Conservation (phyloP, 2,888 invertebrate genomes). For the Cheilosia vulpina region DNA sequence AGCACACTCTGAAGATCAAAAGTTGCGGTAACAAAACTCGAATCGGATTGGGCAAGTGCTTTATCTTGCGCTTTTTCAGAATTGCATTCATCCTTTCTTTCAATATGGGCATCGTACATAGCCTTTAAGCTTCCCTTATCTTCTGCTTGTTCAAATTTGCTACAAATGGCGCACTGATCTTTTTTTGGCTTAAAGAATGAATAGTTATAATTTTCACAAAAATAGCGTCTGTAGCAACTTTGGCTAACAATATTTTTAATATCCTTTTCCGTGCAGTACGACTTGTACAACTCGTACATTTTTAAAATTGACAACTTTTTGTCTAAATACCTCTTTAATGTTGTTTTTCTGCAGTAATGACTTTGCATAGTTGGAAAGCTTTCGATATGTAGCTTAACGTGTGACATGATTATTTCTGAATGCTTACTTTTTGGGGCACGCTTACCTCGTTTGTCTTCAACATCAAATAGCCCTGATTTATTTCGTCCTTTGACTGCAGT, state of each 20-base stretch:
- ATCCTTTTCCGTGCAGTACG: background rate
- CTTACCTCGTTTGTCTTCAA: background rate
- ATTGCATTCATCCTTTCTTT: background rate
- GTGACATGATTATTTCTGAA: background rate
- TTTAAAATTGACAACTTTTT: background rate
- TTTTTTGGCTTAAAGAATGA: background rate
- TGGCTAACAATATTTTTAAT: background rate
- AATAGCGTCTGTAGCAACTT: background rate
- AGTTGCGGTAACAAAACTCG: background rate
- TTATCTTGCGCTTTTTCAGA: slow-evolving; percentile 1
- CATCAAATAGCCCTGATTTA: background rate
- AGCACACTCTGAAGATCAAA: background rate
- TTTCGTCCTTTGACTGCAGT: slow-evolving; percentile 1
- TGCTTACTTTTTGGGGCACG: background rate
- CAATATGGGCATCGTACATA: background rate
- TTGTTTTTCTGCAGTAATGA: background rate
- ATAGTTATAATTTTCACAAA: background rate
- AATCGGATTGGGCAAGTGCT: background rate
- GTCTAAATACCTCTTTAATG: background rate
- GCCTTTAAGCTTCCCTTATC: background rate
- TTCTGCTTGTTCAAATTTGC: background rate
- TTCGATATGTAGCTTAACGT: background rate
- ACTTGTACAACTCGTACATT: background rate
- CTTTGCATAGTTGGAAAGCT: background rate
- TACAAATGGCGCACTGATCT: background rate